A percentile compares a stretch with the other conserved stretches of the same genome.
Evolutionary conservation across 2,113 vertebrate genomes (phyloP).

Genomic region (Hucho hucho): DNA sequence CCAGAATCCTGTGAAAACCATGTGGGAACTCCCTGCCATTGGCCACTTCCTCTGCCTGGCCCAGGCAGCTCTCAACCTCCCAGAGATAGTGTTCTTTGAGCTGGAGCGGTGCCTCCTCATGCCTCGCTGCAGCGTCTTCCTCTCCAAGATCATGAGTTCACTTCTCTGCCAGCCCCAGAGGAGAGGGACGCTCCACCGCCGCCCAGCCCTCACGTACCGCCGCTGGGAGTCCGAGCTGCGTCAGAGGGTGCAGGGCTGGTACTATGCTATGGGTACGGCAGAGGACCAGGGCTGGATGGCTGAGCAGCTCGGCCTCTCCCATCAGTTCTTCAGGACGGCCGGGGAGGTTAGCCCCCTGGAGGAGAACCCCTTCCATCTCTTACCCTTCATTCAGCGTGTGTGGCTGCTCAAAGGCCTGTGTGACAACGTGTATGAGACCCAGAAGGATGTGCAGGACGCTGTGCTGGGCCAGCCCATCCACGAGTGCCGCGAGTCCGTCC

Average conservation of each 20-base stretch:
- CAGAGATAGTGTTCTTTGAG: slow-evolving; percentile 96
- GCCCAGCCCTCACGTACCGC: slow-evolving; percentile 85
- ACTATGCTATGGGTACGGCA: slow-evolving; percentile 79
- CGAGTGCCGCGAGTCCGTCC: slow-evolving; percentile 96
- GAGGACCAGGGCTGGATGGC: slow-evolving; percentile 81
- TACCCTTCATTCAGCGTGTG: slow-evolving; percentile 88
- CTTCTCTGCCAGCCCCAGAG: slow-evolving; percentile 86
- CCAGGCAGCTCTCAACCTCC: slow-evolving; percentile 91
- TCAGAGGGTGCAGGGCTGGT: slow-evolving; percentile 89
- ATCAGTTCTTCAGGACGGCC: slow-evolving; percentile 87
- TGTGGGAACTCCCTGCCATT: slow-evolving; percentile 98
- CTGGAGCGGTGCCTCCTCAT: slow-evolving; percentile 95
- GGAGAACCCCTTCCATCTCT: slow-evolving; percentile 87
- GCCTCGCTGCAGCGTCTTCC: slow-evolving; percentile 91
- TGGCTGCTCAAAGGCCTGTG: slow-evolving; percentile 97
- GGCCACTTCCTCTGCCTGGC: slow-evolving; percentile 98
- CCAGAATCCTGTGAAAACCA: slow-evolving; percentile 81
- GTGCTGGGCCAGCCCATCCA: slow-evolving; percentile 95
- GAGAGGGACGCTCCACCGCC: slow-evolving; percentile 85
- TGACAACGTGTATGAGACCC: slow-evolving; percentile 94
- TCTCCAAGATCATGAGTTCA: slow-evolving; percentile 97
- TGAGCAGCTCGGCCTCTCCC: slow-evolving; percentile 88
- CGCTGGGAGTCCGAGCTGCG: slow-evolving; percentile 92
- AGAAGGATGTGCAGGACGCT: slow-evolving; percentile 92
- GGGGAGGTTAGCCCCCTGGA: slow-evolving; percentile 89